Base-by-base conservation (phyloP, 2,797 vertebrate genomes). In the Schizopygopsis pylzovi region DNA sequence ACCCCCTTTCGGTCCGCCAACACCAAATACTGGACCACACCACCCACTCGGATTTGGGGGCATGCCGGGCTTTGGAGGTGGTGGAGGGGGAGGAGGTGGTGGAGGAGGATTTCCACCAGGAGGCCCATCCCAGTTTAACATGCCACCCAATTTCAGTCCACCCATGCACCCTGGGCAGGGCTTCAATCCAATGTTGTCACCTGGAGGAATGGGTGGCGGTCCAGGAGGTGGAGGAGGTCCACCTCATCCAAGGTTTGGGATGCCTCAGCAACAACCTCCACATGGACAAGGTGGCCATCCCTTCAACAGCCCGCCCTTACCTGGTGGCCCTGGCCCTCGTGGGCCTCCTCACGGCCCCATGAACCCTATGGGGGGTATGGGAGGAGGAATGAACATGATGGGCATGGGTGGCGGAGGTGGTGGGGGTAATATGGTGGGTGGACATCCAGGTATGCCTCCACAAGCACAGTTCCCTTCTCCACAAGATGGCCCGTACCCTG, bases 81-180 rank as follows among this genome's bases (percentile, higher is more conserved):
- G 94, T 0, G 93, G 93, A 8, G 92, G 93, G 0, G 94, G 94
- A 5, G 94, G 90, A 2, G 91, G 93, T 10, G 92, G 93, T 0
- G 94, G 93, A 4, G 94, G 94, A 49, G 95, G 96, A 33, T 96
- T 96, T 83, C 95, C 95, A 33, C 94, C 95, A 56, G 96, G 96
- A n/a, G 96, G 97, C 59, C 92, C 97, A 1, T 94, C 95, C n/a
- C 93, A 96, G 82, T 95, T 96, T 89, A 96, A 96, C 88, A 96
- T 96, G 91, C 95, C 95, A 56, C 95, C 94, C 71, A 96, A 95
- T 89, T 96, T 96, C 71, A 96, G 96, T 90, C 96, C 95, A 16
- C 96, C 96, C n/a, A 96, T 96, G 96, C 96, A 96, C 83, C 94
- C 95, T 0, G 95, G 95, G 15, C 93, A 94, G 28, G 95, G 94